Evolutionary conservation across 30 jellyfish, hydroid and myxozoan genomes (phyloP).

Genomic region (Hydractinia symbiolongicarpus): DNA sequence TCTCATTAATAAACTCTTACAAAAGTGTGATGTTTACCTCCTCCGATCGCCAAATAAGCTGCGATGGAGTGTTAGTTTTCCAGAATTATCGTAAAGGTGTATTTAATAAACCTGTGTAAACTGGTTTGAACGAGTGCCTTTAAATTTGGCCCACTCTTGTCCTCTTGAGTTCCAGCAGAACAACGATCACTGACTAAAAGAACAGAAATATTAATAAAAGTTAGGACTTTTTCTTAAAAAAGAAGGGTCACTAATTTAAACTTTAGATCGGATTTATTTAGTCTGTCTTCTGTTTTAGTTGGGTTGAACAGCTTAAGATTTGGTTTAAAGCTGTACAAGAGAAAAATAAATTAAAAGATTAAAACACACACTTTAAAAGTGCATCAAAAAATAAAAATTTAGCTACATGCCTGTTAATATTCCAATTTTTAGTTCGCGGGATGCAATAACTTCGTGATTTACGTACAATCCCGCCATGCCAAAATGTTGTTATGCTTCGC

Average conservation of each 20-base stretch:
- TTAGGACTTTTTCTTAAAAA: background rate
- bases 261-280: background rate
- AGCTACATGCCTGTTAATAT: conserved; percentile 11
- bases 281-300: background rate
- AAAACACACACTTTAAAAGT: too few species aligned
- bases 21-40: too few species aligned
- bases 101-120: conserved; percentile 32
- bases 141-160: conserved; percentile 83
- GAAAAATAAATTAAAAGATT: too few species aligned
- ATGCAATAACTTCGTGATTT: conserved; percentile 14
- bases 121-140: conserved; percentile 33
- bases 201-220: background rate
- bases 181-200: conserved; percentile 82
- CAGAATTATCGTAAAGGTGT: too few species aligned
- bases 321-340: too few species aligned
- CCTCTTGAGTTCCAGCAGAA: conserved; percentile 63
- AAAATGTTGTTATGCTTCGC: too few species aligned
- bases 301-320: too few species aligned
- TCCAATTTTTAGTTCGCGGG: conserved; percentile 21
- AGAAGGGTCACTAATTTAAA: too few species aligned
- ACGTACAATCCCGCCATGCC: conserved; percentile 14
- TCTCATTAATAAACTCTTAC: too few species aligned
- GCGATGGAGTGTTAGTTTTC: too few species aligned
- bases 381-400: too few species aligned
- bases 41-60: too few species aligned